Evolutionary conservation across 1,140 invertebrate genomes (phyloP), one percentile per base, ranked within the genome.

Genomic region (Drosophila malerkotliana): DNA sequence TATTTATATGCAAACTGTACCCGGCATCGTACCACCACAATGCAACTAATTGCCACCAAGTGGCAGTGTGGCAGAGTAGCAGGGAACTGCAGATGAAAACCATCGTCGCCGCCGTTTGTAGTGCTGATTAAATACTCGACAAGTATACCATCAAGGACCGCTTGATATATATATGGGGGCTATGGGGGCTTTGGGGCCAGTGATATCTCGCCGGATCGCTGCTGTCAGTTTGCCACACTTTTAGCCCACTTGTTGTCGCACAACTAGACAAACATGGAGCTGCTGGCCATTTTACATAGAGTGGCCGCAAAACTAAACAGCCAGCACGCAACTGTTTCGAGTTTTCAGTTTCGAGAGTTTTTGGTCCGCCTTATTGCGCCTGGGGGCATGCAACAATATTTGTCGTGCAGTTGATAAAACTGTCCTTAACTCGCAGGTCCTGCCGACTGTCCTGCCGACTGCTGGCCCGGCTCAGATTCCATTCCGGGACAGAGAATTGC

Each of bases 61-160:
- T n/a, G 41, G 34, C 34, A 44, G 5, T 6, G 26, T 28, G 26
- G 26, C 6, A 28, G 26, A 28, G 26, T 66, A 6, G 30, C 4
- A 37, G 41, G 34, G 34, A n/a, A 4, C 34, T 12, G 34, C 4
- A 37, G 34, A 10, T 37, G 34, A 1, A 37, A n/a, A n/a, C 34
- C 41, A 18, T 44, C n/a, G 14, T 44, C 41, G 41, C 41, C 41
- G 41, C 41, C 41, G 14, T 44, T 44, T 26, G 44, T 57, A 77
- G 80, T 74, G 74, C 77, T 87, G 82, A 87, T 78, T 78, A 87
- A 85, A 82, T 87, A 87, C 57, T 64, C 44, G 71, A 47, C 57
- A 60, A 72, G 57, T 81, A 24, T 57, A 41, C 18, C 8, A 21
- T 45, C 55, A 60, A 83, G 62, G 55, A 52, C 28, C 48, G 24